Conservation (phyloP, 2,797 vertebrate species). For the Pipistrellus pipistrellus region DNA sequence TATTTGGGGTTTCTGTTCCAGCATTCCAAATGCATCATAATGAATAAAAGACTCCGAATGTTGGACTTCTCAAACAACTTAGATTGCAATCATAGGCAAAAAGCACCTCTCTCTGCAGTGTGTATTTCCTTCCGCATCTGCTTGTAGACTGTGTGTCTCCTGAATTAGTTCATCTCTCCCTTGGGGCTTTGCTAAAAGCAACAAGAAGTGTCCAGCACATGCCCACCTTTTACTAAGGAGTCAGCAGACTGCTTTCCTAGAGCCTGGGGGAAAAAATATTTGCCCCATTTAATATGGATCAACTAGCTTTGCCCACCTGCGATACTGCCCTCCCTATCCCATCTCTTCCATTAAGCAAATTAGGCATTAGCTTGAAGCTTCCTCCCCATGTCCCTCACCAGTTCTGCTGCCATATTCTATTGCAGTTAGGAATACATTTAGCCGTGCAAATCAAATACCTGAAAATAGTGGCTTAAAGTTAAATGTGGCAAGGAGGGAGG, state of each 20-base stretch:
- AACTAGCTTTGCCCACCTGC: neutral
- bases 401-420: neutral
- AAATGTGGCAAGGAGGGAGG: neutral
- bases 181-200: constrained; percentile 24
- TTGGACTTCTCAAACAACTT: constrained; percentile 26
- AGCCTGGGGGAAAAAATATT: neutral
- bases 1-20: neutral
- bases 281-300: neutral
- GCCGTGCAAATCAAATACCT: constrained; percentile 23
- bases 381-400: neutral
- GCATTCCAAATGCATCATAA: neutral
- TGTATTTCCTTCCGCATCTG: neutral
- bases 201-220: neutral
- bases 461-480: neutral
- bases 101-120: neutral
- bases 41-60: neutral
- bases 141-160: neutral
- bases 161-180: neutral
- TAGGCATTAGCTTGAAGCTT: neutral
- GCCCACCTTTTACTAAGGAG: neutral
- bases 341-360: neutral
- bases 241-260: neutral
- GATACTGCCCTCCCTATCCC: neutral
- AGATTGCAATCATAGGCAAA: neutral
- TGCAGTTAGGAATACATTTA: constrained; percentile 28